Evolutionary conservation across 2,113 vertebrate species (phyloP), one percentile per base, ranked within the genome.

Genomic region (Dunckerocampus dactyliophorus): DNA sequence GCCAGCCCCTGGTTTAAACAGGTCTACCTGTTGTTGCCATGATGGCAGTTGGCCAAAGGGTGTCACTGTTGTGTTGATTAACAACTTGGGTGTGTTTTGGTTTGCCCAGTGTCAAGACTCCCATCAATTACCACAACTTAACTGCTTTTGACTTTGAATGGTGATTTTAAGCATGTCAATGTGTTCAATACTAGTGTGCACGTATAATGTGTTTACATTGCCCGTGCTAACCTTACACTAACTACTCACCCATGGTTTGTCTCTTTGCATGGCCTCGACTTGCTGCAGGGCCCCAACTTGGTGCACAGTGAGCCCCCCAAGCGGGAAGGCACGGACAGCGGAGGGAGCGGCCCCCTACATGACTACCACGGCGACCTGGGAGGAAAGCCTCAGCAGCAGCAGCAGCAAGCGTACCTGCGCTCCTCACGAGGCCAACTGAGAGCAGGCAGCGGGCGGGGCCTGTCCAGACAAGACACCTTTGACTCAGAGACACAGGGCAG

Each of bases 401-500:
- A 72, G 24, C 89, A 89, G 82, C 90, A 90, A 59, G 69, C 71
- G 1, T 85, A 82, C 81, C 84, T 82, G 60, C 88, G 84, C 70
- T 87, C 89, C 3, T 75, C 88, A 10, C 80, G 84, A 24, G 77
- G 88, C 63, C 88, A 89, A 65, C 81, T 92, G 59, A 80, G 87
- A 12, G 77, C 85, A 1, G 80, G 85, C 3, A 79, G 77, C 1
- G 82, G 91, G 34, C 89, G 92, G 43, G 89, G 91, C 55, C 90
- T 97, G 47, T 91, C 95, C 43, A 88, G 94, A 69, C 94, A 98
- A 77, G 95, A 98, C 89, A 98, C 94, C 59, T 94, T 96, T 60
- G 95, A 98, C 83, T 92, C 91, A 0, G 95, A 96, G 88, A 93
- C 92, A 50, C 92, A 93, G 67, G 95, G 93, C 82, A 93, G 95